These are phyloP conservation scores for Hartigia nigra DNA, from an alignment of 2,888 invertebrate genomes.

Conservation along the genomic window DNA sequence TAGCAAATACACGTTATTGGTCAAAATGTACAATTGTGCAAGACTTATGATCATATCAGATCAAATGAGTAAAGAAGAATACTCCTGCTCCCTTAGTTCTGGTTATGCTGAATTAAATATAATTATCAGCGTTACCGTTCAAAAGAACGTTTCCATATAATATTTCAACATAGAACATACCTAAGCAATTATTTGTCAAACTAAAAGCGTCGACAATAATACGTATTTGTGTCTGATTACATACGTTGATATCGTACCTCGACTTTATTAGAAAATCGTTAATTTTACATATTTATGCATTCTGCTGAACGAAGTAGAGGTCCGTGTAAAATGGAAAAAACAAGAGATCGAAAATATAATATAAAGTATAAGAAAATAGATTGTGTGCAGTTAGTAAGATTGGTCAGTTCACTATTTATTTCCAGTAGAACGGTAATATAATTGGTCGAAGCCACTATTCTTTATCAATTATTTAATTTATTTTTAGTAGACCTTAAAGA, in stretches of 20 bases:
- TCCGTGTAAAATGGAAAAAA: too few species aligned
- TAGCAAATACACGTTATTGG: not conserved
- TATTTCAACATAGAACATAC: not conserved
- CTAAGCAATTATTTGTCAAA: not conserved
- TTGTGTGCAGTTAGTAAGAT: not conserved
- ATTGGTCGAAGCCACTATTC: not conserved
- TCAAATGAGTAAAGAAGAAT: too few species aligned
- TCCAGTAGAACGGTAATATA: not conserved
- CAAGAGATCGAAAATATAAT: not conserved
- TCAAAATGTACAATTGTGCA: not conserved
- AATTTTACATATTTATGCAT: too few species aligned
- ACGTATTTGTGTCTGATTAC: not conserved
- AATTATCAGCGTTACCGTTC: too few species aligned
- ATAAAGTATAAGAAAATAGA: not conserved
- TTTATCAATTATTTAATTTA: too few species aligned
- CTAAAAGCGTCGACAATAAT: not conserved
- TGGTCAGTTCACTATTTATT: not conserved
- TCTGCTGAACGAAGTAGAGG: too few species aligned
- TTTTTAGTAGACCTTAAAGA: too few species aligned
- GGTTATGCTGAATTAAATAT: not conserved
- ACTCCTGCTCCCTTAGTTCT: not conserved
- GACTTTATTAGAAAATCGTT: too few species aligned
- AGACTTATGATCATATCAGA: not conserved
- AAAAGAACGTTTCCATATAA: not conserved
- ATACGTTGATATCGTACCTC: not conserved